A percentile compares a stretch with the other conserved stretches of the same genome.
These are phyloP conservation scores for Phataginus tricuspis DNA, from an alignment of 2,797 vertebrate genomes.

Conservation along the genomic window DNA sequence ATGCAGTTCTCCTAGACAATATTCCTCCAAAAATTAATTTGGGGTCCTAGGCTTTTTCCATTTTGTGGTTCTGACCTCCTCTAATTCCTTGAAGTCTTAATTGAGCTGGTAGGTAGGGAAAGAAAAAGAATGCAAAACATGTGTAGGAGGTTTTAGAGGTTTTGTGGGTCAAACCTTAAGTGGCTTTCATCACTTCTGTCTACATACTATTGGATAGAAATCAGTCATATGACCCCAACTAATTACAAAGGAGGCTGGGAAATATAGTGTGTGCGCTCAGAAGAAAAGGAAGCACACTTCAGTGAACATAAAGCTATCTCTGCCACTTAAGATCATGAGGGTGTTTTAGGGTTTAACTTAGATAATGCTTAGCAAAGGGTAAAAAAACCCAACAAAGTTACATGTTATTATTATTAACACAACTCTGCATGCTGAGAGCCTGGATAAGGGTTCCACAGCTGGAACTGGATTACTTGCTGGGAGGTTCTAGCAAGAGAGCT, in stretches of 20 bases:
- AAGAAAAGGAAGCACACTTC: constrained; percentile 35
- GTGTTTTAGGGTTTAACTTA: constrained; percentile 17
- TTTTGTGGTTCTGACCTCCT: constrained; percentile 30
- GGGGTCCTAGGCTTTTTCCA: background rate
- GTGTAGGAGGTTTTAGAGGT: constrained; percentile 14
- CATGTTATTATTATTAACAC: background rate
- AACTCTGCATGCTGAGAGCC: background rate
- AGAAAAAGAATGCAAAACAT: background rate
- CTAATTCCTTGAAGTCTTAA: constrained; percentile 36
- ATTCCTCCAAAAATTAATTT: background rate
- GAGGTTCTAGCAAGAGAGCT: background rate
- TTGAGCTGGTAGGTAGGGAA: background rate
- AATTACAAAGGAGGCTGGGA: constrained; percentile 31
- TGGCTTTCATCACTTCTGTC: constrained; percentile 41
- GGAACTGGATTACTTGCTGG: background rate
- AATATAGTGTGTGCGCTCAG: background rate
- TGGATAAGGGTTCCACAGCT: background rate
- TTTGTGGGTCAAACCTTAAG: background rate
- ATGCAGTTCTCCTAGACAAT: background rate
- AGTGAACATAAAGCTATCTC: constrained; percentile 22
- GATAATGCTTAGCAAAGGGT: background rate
- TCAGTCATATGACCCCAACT: background rate
- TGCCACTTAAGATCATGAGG: background rate
- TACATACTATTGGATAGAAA: background rate
- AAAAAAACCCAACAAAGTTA: background rate